These are phyloP conservation scores for Pristionchus mayeri DNA, from an alignment of 2,888 invertebrate genomes.

Conservation along the genomic window DNA sequence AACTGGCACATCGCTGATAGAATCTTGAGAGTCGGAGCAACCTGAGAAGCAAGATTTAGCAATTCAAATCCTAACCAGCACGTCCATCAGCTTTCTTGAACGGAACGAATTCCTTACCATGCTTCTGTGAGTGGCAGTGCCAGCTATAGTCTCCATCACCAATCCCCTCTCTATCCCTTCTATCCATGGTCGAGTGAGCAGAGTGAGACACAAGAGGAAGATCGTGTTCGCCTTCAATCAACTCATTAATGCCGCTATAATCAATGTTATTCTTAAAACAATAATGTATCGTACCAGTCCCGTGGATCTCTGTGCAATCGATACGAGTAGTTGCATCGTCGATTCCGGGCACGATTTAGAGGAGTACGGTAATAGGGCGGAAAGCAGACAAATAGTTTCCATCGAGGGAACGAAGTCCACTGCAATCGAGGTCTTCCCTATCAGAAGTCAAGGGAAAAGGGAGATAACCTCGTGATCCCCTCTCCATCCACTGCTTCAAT, in stretches of 20 bases:
- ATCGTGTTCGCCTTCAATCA: slow-evolving; percentile 33
- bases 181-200: slow-evolving; percentile 36
- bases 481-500: background rate
- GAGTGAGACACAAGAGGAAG: slow-evolving; percentile 44
- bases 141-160: slow-evolving; percentile 28
- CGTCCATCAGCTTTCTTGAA: background rate
- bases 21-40: slow-evolving; percentile 18
- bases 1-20: slow-evolving; percentile 27
- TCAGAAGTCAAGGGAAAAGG: no score
- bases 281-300: no score
- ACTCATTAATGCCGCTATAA: no score
- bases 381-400: background rate
- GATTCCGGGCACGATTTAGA: background rate
- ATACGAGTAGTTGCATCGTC: background rate
- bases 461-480: background rate
- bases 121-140: background rate
- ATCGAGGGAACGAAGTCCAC: slow-evolving; percentile 22
- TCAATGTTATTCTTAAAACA: no score
- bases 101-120: slow-evolving; percentile 39
- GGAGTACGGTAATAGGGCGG: slow-evolving; percentile 27
- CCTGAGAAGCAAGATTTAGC: no score
- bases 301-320: slow-evolving; percentile 1
- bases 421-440: background rate
- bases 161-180: background rate
- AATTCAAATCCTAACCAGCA: no score